Evolutionary conservation across 1,140 invertebrate genomes (phyloP), one percentile per base, ranked within the genome.

Genomic region (Phocides pigmalion): DNA sequence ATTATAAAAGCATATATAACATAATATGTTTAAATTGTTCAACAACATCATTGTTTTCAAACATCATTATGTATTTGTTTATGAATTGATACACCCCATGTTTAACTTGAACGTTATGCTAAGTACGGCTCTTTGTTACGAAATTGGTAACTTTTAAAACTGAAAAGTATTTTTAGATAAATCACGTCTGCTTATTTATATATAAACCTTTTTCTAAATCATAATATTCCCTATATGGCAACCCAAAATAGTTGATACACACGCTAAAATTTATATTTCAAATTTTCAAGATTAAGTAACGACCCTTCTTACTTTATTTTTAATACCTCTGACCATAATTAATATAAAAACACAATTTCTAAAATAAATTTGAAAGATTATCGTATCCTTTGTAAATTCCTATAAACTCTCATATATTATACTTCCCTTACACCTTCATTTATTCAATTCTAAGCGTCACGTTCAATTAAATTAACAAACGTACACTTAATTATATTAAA

Each of bases 171-270:
- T 72, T 72, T 68, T 72, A 72, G 66, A 72, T 51, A 65, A 17
- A 72, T 70, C 72, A 74, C 68, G 76, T 73, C 73, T 76, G 79
- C 76, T 76, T 68, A 72, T 79, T 79, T 83, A 77, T 76, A 68
- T 51, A 73, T 75, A 65, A 70, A 79, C 70, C 49, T 62, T 70
- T 81, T 77, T 79, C 70, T 75, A 75, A 69, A 69, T 64, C 62
- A 37, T 39, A 65, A 67, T 69, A 66, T 71, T 71, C 63, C 59
- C 41, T 68, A 71, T 25, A 51, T 19, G 12, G 11, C 25, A 35
- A 19, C 17, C 3, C 16, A 37, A 19, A 37, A 35, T 53, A 4
- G 32, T n/a, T 15, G 6, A 49, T 54, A 59, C 61, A 67, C 22
- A 50, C 15, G 62, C 20, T 8, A 58, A 58, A 22, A 42, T 42